Base-by-base conservation (phyloP, 2,888 invertebrate species). In the Dysmachus trigonus region DNA sequence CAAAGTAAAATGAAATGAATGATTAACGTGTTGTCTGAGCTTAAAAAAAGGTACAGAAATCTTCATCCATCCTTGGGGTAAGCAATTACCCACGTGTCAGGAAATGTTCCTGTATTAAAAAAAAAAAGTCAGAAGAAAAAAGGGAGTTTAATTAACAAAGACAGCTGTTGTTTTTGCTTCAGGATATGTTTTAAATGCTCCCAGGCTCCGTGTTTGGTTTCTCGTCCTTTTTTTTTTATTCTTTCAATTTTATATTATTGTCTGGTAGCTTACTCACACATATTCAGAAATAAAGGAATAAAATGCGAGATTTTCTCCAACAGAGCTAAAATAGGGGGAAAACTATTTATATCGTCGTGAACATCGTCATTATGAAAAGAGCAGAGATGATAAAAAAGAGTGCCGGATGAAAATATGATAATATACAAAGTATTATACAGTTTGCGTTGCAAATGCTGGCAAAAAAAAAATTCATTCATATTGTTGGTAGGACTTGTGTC, bases 31-130 rank as follows among this genome's bases (percentile, higher is more conserved):
- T 62, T 62, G 62, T 62, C 62, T 62, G 62, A 10, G 62, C 62
- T 62, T 62, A 62, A 62, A 47, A 41, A 62, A 62, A 62, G 62
- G 27, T 62, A 62, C 27, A 62, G 22, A 53, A 22, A 62, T 62
- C 27, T 62, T 18, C 22, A 27, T 62, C 62, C 62, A 62, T 77
- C 77, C 77, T 77, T 30, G 8, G n/a, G 47, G 47, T 47, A 77
- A 77, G 77, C 77, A 77, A 77, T 77, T 77, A 77, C 47, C 77
- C 47, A 30, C 10, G 77, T 77, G 77, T 77, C 77, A 77, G 47
- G 27, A 27, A 77, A 77, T 77, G 47, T 22, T 41, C 13, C 27
- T 62, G 27, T 62, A 22, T 62, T 22, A 22, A 62, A 62, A 62
- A 62, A 74, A 18, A 38, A 10, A 38, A 76, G 18, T n/a, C 4